Conservation (phyloP, 2,888 invertebrate genomes). For the Cancer borealis region DNA sequence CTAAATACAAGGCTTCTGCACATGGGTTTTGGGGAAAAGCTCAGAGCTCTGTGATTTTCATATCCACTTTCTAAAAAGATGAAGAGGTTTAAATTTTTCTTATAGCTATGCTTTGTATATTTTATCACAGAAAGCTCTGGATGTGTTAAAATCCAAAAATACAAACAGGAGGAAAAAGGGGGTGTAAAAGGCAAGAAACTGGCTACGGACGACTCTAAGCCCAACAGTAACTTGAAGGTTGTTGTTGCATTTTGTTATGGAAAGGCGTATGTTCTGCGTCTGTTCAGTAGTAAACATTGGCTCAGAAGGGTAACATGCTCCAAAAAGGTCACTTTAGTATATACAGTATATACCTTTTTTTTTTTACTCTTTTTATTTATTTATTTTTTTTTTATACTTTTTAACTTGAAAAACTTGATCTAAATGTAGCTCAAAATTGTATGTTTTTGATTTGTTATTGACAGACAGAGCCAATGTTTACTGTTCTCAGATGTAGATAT, state of each 20-base stretch:
- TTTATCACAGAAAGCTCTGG: slow-evolving; percentile 74
- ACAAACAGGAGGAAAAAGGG: slow-evolving; percentile 75
- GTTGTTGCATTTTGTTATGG: slow-evolving; percentile 65
- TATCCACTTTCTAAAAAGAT: slow-evolving; percentile 45
- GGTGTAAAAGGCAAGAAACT: slow-evolving; percentile 74
- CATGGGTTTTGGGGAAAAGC: slow-evolving; percentile 70
- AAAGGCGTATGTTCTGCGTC: slow-evolving; percentile 49
- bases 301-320: not conserved
- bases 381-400: no score
- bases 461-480: slow-evolving; percentile 50
- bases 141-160: slow-evolving; percentile 76
- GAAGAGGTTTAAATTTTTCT: slow-evolving; percentile 21
- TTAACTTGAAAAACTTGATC: no score
- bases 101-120: slow-evolving; percentile 42
- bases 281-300: slow-evolving; percentile 50
- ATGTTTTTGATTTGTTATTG: not conserved
- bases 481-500: slow-evolving; percentile 59
- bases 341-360: not conserved
- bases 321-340: not conserved
- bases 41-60: slow-evolving; percentile 73
- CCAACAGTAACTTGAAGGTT: slow-evolving; percentile 74
- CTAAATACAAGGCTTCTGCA: slow-evolving; percentile 74
- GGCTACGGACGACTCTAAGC: slow-evolving; percentile 75
- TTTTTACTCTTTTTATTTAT: no score
- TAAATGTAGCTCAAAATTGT: no score